Evolutionary conservation across 2,797 vertebrate genomes (phyloP).

Genomic region (Paguma larvata): DNA sequence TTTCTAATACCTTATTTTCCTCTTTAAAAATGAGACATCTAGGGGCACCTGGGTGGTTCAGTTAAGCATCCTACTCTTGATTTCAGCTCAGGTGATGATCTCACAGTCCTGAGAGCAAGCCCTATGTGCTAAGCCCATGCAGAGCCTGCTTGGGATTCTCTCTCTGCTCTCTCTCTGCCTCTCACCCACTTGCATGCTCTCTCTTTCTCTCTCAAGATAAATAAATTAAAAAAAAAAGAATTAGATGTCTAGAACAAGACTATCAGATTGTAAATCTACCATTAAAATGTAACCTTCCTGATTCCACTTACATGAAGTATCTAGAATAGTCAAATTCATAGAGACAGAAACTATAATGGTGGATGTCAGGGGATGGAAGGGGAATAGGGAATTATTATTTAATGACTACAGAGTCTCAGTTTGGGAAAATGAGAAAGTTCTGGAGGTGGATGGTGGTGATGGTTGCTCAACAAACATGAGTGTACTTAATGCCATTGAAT

Average conservation of each 20-base stretch:
- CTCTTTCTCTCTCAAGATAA: too few species aligned
- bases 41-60: too few species aligned
- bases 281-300: not conserved
- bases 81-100: too few species aligned
- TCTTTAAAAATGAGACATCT: not conserved
- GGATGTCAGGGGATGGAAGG: not conserved
- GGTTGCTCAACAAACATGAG: not conserved
- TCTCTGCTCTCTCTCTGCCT: too few species aligned
- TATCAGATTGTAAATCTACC: not conserved
- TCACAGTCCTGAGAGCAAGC: too few species aligned
- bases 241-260: not conserved
- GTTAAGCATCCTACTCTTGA: too few species aligned
- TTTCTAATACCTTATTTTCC: not conserved
- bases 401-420: not conserved
- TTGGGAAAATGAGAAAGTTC: not conserved
- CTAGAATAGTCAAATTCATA: not conserved
- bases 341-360: not conserved
- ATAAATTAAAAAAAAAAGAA: not conserved
- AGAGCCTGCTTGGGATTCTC: too few species aligned
- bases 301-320: not conserved
- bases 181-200: too few species aligned
- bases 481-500: not conserved
- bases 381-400: not conserved
- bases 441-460: not conserved
- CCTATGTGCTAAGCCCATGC: too few species aligned